Evolutionary conservation across 2,113 vertebrate species (phyloP).

Genomic region (Lathamus discolor): DNA sequence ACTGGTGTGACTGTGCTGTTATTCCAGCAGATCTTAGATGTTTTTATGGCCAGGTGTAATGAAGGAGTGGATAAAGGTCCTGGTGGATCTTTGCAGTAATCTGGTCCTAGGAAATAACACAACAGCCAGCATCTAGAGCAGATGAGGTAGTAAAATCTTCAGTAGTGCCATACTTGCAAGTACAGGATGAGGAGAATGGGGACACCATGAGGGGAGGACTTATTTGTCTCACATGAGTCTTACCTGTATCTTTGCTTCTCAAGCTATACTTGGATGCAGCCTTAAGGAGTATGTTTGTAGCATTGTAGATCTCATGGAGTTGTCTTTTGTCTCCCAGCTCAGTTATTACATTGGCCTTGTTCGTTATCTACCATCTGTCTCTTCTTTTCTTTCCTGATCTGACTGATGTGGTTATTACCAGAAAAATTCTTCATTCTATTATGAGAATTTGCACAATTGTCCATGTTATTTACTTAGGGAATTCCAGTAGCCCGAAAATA

Average conservation of each 20-base stretch:
- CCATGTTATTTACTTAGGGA: slow-evolving; percentile 12
- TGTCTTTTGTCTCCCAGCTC: neutral
- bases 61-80: neutral
- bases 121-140: neutral
- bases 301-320: neutral
- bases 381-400: neutral
- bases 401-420: neutral
- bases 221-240: neutral
- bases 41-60: neutral
- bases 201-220: neutral
- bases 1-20: neutral
- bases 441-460: slow-evolving; percentile 27
- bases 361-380: neutral
- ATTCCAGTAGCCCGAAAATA: slow-evolving; percentile 23
- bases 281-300: neutral
- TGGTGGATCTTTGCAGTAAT: neutral
- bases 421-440: neutral
- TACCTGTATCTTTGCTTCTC: neutral
- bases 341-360: neutral
- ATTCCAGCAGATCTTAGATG: neutral
- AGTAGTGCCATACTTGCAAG: neutral
- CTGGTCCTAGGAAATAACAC: neutral
- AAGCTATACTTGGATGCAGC: neutral
- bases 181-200: neutral
- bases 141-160: neutral